Evolutionary conservation across 2,888 invertebrate genomes (phyloP), one percentile per base, ranked within the genome.

Genomic region (Noctua janthina): DNA sequence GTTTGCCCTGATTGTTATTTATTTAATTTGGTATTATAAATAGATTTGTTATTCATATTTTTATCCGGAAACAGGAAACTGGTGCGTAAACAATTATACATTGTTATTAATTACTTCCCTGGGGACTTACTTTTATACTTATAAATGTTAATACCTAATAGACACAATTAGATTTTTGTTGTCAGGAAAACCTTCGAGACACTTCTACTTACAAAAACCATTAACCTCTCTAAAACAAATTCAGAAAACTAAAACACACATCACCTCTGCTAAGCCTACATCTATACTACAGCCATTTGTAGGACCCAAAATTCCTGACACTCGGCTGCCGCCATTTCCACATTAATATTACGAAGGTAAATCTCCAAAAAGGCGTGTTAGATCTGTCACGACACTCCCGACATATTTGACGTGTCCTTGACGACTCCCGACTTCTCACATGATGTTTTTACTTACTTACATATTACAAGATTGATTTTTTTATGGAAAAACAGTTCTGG

Each of bases 331-430:
- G 67, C 77, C 79, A 80, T 77, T 76, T 70, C 73, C 59, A 79
- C 76, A 71, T 82, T 84, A 87, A 81, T 87, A 87, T 78, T 77
- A 69, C 78, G 68, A 23, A 86, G 74, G 76, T 76, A 72, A 83
- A 89, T 80, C 81, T 85, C 75, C 69, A 78, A 83, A 81, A 85
- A 82, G 70, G 81, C 75, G 59, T 81, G 56, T 78, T 66, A 81
- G 67, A 78, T 74, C 74, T 80, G 89, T 78, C 84, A 80, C 67
- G 70, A 78, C 69, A 77, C 74, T 76, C 77, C 68, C 72, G 68
- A 78, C 67, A 77, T 78, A 83, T 83, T 80, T 76, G 81, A 85
- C 76, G 78, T 83, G 81, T 84, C 75, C 81, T 81, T 62, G 67
- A 51, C 51, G 70, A 70, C 74, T 80, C n/a, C 39, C 54, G 73